These are phyloP conservation scores for Zele albiditarsus DNA, from an alignment of 2,888 invertebrate species.

Conservation along the genomic window DNA sequence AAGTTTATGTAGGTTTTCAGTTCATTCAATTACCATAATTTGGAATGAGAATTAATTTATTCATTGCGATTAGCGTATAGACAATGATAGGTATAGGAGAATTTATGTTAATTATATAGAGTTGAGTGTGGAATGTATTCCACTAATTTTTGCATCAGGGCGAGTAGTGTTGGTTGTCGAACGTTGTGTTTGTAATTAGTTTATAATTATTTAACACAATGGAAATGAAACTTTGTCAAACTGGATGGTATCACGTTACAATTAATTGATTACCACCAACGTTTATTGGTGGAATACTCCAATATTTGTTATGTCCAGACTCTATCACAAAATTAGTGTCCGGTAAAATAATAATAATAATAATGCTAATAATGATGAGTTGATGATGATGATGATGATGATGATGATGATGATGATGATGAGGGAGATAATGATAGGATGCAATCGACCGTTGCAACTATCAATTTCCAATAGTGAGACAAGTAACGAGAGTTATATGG, in stretches of 20 bases:
- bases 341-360: too few species aligned
- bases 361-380: neutral
- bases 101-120: neutral
- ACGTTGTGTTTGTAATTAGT: neutral
- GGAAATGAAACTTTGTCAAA: neutral
- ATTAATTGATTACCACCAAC: neutral
- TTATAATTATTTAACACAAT: neutral
- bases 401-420: neutral
- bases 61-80: neutral
- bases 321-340: too few species aligned
- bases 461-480: neutral
- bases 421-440: neutral
- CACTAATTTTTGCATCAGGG: neutral
- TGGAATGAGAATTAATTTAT: neutral
- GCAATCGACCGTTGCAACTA: neutral
- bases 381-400: neutral
- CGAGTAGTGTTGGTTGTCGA: neutral
- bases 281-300: neutral
- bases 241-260: neutral
- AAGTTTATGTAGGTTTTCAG: neutral
- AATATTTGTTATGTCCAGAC: too few species aligned
- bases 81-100: neutral
- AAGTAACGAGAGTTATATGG: neutral
- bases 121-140: neutral
- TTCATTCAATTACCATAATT: neutral